Evolutionary conservation across 2,113 vertebrate genomes (phyloP).

Genomic region (Nanorana parkeri): DNA sequence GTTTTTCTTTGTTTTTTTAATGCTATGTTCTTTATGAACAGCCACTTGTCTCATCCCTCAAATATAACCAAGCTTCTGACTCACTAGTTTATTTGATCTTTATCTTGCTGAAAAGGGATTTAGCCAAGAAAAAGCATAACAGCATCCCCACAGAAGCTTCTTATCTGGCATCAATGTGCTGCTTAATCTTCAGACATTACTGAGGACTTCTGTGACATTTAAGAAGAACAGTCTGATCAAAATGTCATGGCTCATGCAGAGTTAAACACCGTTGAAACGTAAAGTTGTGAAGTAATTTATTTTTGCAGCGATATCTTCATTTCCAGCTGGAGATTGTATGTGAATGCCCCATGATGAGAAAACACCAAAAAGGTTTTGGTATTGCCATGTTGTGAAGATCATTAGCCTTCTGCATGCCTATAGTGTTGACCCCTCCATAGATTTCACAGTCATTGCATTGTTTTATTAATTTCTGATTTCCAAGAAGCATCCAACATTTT

Average conservation of each 20-base stretch:
- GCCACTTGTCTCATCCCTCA: too few species aligned
- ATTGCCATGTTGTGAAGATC: too few species aligned
- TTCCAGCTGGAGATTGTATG: constrained; percentile 32
- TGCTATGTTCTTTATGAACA: too few species aligned
- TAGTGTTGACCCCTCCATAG: background rate
- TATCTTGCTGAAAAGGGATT: constrained; percentile 26
- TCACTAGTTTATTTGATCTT: constrained; percentile 4
- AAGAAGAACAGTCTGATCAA: constrained; percentile 44
- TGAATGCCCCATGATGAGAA: background rate
- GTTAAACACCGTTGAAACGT: constrained; percentile 51
- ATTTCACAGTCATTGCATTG: background rate
- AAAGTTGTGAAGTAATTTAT: constrained; percentile 43
- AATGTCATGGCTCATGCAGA: constrained; percentile 52
- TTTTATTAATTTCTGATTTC: too few species aligned
- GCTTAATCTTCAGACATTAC: constrained; percentile 37
- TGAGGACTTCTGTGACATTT: constrained; percentile 44
- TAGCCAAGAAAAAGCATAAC: constrained; percentile 12
- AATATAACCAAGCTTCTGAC: too few species aligned
- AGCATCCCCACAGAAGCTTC: background rate
- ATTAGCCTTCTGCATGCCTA: too few species aligned
- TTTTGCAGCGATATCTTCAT: constrained; percentile 26
- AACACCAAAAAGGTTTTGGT: background rate
- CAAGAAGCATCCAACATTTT: too few species aligned
- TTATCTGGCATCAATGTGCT: background rate
- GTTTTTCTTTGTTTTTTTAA: too few species aligned